Evolutionary conservation across 1,140 invertebrate species (phyloP), one percentile per base, ranked within the genome.

Genomic region (Drosophila grimshawi): DNA sequence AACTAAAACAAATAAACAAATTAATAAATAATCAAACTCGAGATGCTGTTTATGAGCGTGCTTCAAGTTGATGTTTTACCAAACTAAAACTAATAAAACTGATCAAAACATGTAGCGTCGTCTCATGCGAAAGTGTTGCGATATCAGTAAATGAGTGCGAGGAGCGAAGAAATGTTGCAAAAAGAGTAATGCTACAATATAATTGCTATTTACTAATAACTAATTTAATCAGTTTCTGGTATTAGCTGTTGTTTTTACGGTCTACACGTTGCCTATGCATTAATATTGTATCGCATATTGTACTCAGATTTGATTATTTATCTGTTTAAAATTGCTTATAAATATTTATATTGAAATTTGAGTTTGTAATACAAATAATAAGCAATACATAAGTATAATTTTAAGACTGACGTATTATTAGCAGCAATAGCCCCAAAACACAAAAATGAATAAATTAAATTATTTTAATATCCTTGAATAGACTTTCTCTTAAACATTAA

Each of bases 41-140:
- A 51, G 45, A 59, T 59, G 11, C 43, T 37, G n/a, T 37, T 27
- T 48, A 76, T 59, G 60, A 46, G 39, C 37, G 49, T 66, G 62
- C 43, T 19, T 48, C 8, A 51, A 49, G 46, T 27, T 37, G 6
- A 67, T 52, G 65, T 35, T 30, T 4, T 2, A 19, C 19, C 19
- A 19, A 19, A 19, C 19, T 1, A 7, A 56, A 64, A 65, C 4
- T 7, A 1, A 61, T 35, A 56, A 35, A 19, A 19, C 33, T 55
- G 39, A 39, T 7, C n/a, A 43, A 30, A 43, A 30, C 8, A 29
- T 29, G 35, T 8, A 30, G 46, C 46, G 8, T 3, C 19, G 19
- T 19, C 19, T 19, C 48, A 52, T 52, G 51, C 51, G 57, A 32
- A 32, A 19, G 43, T 48, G 32, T 48, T 45, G 30, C 3, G 4